Conservation (phyloP, 2,888 invertebrate genomes). For the Eristalinus aeneus region DNA sequence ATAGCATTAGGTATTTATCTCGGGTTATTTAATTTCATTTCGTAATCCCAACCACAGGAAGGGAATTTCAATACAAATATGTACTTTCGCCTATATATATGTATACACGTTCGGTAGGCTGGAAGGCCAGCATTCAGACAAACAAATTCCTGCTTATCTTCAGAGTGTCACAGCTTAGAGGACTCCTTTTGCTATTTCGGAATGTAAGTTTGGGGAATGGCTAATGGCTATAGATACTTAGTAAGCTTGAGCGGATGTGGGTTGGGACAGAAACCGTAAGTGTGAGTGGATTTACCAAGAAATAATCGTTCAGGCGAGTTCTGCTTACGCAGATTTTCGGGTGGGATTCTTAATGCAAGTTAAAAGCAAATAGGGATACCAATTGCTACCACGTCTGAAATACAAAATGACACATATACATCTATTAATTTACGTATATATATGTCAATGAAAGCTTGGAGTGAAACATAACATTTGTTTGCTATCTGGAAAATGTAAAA, state of each 20-base stretch:
- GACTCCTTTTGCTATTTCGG: conserved; percentile 34
- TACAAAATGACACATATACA: too few species aligned
- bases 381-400: conserved; percentile 1
- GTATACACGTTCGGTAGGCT: not conserved
- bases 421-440: too few species aligned
- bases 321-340: conserved; percentile 13
- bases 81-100: not conserved
- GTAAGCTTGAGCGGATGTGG: not conserved
- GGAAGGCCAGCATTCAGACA: not conserved
- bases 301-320: conserved; percentile 13
- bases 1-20: conserved; percentile 68
- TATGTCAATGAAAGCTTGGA: too few species aligned
- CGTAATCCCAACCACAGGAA: conserved; percentile 48
- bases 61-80: conserved; percentile 42
- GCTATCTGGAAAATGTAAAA: too few species aligned
- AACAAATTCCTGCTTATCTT: not conserved
- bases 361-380: conserved; percentile 25
- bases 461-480: too few species aligned
- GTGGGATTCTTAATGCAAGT: not conserved
- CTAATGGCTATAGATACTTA: conserved; percentile 9
- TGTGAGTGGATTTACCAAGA: conserved; percentile 23
- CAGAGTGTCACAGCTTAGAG: not conserved
- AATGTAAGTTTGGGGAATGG: conserved; percentile 11
- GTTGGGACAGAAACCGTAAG: conserved; percentile 10
- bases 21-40: conserved; percentile 68